These are phyloP conservation scores for Musca domestica DNA, from an alignment of 1,140 invertebrate genomes.

Conservation along the genomic window DNA sequence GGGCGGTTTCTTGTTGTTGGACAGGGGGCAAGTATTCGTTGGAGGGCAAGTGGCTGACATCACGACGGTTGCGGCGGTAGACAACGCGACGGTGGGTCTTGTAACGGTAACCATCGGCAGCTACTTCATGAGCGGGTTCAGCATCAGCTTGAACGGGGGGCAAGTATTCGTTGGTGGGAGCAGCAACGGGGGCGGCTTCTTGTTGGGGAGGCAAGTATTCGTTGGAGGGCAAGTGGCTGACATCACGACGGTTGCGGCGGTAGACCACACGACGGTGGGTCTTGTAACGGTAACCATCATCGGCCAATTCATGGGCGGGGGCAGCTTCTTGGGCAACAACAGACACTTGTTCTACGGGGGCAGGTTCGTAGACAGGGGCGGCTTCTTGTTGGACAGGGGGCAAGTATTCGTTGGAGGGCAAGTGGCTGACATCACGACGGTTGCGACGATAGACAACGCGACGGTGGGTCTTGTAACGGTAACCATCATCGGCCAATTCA, in stretches of 20 bases:
- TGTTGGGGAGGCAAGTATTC: constrained; percentile 38
- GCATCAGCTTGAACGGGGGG: constrained; percentile 24
- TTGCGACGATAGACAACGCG: constrained; percentile 37
- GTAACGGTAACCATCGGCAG: constrained; percentile 22
- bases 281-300: constrained; percentile 35
- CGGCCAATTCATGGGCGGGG: constrained; percentile 33
- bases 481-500: constrained; percentile 34
- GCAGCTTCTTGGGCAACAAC: constrained; percentile 29
- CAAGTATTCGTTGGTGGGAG: constrained; percentile 29
- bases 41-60: constrained; percentile 26
- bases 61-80: constrained; percentile 32
- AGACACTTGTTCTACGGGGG: constrained; percentile 27
- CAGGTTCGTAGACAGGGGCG: constrained; percentile 14
- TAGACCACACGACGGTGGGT: constrained; percentile 31
- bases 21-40: constrained; percentile 30
- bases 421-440: constrained; percentile 45
- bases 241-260: constrained; percentile 42
- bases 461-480: constrained; percentile 40
- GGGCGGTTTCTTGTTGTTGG: constrained; percentile 8
- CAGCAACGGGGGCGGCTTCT: constrained; percentile 28
- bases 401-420: constrained; percentile 39
- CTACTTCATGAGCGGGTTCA: constrained; percentile 27
- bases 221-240: constrained; percentile 42
- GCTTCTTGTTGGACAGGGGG: constrained; percentile 9
- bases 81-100: constrained; percentile 38